Percentiles rank a stretch among this genome's conserved stretches.
Conservation (phyloP, 2,113 vertebrate genomes). For the Chinchilla lanigera region DNA sequence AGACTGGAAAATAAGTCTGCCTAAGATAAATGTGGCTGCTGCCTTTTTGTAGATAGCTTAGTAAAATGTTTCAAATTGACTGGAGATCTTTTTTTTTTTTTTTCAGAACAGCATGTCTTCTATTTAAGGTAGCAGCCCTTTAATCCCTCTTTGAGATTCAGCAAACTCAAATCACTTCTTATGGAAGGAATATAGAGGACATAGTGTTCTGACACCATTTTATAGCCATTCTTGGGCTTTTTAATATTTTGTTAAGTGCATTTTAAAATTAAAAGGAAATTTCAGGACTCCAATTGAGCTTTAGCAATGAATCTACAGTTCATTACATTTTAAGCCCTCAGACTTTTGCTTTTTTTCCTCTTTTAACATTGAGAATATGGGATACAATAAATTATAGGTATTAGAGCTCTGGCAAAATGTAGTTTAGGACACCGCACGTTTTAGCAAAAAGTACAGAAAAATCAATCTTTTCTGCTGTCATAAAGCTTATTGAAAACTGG, state of each 20-base stretch:
- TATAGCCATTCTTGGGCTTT: not conserved
- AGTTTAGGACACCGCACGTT: slow-evolving; percentile 32
- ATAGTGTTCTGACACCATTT: slow-evolving; percentile 14
- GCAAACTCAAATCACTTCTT: slow-evolving; percentile 48
- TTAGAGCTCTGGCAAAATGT: slow-evolving; percentile 58
- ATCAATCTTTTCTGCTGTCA: slow-evolving; percentile 71
- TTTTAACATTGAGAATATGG: slow-evolving; percentile 71
- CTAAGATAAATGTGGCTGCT: not conserved
- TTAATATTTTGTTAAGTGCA: slow-evolving; percentile 27
- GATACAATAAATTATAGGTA: not conserved
- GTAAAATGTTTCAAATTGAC: not conserved
- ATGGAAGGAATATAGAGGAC: not conserved
- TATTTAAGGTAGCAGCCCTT: not conserved
- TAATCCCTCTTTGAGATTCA: not conserved
- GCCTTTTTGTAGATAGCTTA: not conserved
- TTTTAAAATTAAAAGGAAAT: slow-evolving; percentile 69
- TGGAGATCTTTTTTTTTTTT: not conserved
- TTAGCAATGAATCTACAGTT: slow-evolving; percentile 60
- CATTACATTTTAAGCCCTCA: slow-evolving; percentile 55
- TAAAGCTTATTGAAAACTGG: slow-evolving; percentile 74
- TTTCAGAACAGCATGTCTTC: not conserved
- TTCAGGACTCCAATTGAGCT: slow-evolving; percentile 47
- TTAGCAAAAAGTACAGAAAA: slow-evolving; percentile 69
- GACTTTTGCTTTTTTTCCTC: not conserved
- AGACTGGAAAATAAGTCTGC: not conserved